Conservation (phyloP, 2,797 vertebrate species). For the Pampus argenteus region DNA sequence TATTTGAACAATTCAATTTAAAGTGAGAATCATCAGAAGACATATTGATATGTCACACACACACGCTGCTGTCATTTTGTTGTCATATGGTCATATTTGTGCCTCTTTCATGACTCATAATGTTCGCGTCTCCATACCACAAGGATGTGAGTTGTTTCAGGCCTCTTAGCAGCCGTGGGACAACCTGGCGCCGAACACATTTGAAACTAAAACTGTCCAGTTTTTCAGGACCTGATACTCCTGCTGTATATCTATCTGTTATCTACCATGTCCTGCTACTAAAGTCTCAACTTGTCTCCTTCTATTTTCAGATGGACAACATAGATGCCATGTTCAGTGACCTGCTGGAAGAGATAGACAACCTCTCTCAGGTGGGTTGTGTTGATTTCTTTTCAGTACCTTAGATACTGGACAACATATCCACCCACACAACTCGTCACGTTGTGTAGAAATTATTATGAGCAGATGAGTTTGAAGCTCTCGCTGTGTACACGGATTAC, state of each 20-base stretch:
- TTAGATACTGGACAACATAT: not conserved
- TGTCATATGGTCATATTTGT: no score
- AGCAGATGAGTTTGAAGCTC: constrained; percentile 47
- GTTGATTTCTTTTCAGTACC: not conserved
- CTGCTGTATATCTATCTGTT: not conserved
- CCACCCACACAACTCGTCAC: no score
- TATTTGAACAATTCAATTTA: not conserved
- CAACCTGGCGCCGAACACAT: not conserved
- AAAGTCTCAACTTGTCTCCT: not conserved
- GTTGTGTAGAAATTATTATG: no score
- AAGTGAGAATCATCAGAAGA: constrained; percentile 5
- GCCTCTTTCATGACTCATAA: no score
- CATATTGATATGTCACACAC: constrained; percentile 2
- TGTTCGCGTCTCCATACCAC: constrained; percentile 5
- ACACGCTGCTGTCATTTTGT: constrained; percentile 4
- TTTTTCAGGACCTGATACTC: constrained; percentile 36
- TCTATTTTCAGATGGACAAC: constrained; percentile 82
- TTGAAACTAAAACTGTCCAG: constrained; percentile 34
- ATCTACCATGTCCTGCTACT: not conserved
- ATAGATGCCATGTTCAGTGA: constrained; percentile 91
- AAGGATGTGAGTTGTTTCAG: constrained; percentile 14
- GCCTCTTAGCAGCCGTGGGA: not conserved
- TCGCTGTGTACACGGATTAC: constrained; percentile 24
- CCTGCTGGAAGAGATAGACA: constrained; percentile 90
- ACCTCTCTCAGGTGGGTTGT: constrained; percentile 88